phyloP scores from a whole-genome alignment of 2,113 vertebrate species.

The Tetrax tetrax region DNA sequence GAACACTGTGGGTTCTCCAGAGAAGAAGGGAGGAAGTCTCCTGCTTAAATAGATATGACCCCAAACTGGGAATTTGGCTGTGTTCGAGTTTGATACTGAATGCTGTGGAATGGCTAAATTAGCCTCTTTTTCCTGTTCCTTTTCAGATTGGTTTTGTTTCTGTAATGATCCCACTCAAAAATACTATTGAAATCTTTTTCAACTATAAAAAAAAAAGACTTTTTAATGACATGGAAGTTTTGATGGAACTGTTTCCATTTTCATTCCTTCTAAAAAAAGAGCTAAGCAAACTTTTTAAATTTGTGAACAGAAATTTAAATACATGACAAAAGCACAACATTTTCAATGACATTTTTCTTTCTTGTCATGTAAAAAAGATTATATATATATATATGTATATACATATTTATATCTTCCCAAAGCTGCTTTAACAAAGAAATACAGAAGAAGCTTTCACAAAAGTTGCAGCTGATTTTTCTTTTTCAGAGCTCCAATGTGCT shows the following conservation, averaged over 20 bases:
- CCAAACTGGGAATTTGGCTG: neutral
- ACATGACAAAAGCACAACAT: constrained; percentile 39
- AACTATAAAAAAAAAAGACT: neutral
- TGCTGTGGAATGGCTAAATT: neutral
- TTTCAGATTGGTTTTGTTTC: neutral
- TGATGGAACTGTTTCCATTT: constrained; percentile 45
- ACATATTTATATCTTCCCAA: constrained; percentile 60
- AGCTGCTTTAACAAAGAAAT: constrained; percentile 28
- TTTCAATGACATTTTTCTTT: constrained; percentile 55
- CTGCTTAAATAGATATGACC: neutral
- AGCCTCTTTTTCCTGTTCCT: neutral
- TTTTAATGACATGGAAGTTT: constrained; percentile 22
- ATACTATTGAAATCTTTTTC: neutral
- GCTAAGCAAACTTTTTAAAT: constrained; percentile 35
- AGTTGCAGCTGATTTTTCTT: constrained; percentile 27
- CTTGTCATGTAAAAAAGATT: constrained; percentile 49
- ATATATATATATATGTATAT: constrained; percentile 1
- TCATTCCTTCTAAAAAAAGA: constrained; percentile 40
- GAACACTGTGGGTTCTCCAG: neutral
- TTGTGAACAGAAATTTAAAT: constrained; percentile 42
- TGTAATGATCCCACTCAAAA: neutral
- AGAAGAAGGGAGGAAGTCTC: neutral
- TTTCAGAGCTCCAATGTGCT: neutral
- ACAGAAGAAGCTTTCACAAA: constrained; percentile 38
- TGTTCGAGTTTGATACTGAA: neutral